These are phyloP conservation scores for Dynastes maya DNA, from an alignment of 2,888 invertebrate species.

Conservation along the genomic window DNA sequence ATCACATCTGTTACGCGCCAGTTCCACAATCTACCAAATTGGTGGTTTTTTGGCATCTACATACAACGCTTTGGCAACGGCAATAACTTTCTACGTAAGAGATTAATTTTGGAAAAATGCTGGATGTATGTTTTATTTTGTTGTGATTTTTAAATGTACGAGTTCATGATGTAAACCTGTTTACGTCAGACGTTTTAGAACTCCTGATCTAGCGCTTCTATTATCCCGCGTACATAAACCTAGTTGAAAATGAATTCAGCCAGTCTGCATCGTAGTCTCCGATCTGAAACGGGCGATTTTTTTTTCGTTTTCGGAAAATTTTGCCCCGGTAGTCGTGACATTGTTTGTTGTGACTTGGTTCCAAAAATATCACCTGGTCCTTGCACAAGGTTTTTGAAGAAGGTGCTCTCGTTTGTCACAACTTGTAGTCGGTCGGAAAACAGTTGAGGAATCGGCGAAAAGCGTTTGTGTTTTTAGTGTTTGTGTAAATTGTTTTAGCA, in stretches of 20 bases:
- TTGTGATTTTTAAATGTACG: slow-evolving; percentile 36
- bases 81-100: slow-evolving; percentile 6
- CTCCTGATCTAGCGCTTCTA: slow-evolving; percentile 51
- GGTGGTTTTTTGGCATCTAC: slow-evolving; percentile 16
- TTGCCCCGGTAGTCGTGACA: slow-evolving; percentile 44
- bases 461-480: slow-evolving; percentile 34
- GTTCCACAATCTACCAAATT: slow-evolving; percentile 25
- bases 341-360: slow-evolving; percentile 43
- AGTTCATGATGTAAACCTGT: slow-evolving; percentile 13
- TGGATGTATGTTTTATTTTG: slow-evolving; percentile 19
- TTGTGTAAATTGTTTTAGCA: slow-evolving; percentile 18
- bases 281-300: slow-evolving; percentile 15
- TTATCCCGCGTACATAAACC: slow-evolving; percentile 51
- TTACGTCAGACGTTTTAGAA: slow-evolving; percentile 53
- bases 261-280: slow-evolving; percentile 49
- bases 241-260: slow-evolving; percentile 59
- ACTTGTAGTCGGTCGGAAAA: slow-evolving; percentile 4
- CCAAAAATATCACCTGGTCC: slow-evolving; percentile 46
- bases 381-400: slow-evolving; percentile 35
- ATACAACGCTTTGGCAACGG: slow-evolving; percentile 12
- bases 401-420: slow-evolving; percentile 21
- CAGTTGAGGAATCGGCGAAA: slow-evolving; percentile 18
- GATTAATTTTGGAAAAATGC: slow-evolving; percentile 10
- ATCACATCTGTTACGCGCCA: slow-evolving; percentile 33
- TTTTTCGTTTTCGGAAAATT: slow-evolving; percentile 37